Evolutionary conservation across 2,797 vertebrate genomes (phyloP).

Genomic region (Tapirus indicus): DNA sequence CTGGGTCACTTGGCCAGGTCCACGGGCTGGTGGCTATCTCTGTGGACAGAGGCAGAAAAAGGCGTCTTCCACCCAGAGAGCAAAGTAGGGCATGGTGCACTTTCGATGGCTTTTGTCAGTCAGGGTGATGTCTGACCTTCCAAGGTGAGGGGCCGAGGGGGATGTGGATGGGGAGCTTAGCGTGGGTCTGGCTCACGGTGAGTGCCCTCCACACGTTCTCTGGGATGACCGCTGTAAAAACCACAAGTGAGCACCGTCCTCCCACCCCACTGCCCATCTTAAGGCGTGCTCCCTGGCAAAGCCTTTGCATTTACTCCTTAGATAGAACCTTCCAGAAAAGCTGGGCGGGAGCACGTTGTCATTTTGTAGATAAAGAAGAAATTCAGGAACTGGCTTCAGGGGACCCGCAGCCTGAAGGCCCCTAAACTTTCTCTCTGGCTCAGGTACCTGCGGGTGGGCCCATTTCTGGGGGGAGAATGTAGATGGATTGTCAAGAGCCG

Average conservation of each 20-base stretch:
- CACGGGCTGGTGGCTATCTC: too few species aligned
- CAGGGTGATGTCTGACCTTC: fast-evolving
- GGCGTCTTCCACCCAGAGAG: not conserved
- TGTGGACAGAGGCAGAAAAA: not conserved
- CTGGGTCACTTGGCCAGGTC: not conserved
- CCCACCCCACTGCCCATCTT: fast-evolving
- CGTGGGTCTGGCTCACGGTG: not conserved
- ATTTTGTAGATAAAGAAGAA: not conserved
- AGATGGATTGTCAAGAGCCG: not conserved
- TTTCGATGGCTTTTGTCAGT: fast-evolving
- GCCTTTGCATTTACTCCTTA: not conserved
- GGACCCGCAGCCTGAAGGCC: fast-evolving
- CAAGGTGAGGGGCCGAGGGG: fast-evolving
- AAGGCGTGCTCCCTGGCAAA: not conserved
- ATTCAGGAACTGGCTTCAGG: not conserved
- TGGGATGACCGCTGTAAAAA: fast-evolving
- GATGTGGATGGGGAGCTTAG: not conserved
- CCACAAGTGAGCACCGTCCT: fast-evolving
- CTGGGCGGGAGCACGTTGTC: not conserved
- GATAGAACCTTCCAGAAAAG: not conserved
- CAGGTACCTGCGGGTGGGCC: not conserved
- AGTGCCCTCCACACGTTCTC: fast-evolving
- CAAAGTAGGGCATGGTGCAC: fast-evolving
- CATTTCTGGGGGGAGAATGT: not conserved
- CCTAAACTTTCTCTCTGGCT: not conserved